These are phyloP conservation scores for Sitta carolinensis DNA, from an alignment of 2,797 vertebrate species.

Conservation along the genomic window DNA sequence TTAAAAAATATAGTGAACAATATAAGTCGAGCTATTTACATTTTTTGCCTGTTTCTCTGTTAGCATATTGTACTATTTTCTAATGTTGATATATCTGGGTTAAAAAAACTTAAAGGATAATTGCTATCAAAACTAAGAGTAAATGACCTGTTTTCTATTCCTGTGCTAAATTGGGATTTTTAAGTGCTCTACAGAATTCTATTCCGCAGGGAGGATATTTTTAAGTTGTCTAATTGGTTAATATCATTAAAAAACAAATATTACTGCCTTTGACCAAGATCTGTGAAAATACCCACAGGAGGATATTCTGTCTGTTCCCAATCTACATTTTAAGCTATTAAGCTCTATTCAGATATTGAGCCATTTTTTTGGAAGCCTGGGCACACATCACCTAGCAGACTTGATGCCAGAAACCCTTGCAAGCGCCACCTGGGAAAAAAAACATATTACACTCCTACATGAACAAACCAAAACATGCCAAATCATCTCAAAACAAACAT, in stretches of 20 bases:
- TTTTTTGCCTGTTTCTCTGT: background rate
- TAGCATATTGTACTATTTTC: background rate
- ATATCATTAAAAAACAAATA: background rate
- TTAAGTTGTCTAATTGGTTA: background rate
- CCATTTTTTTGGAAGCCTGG: background rate
- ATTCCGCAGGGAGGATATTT: background rate
- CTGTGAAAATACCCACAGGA: background rate
- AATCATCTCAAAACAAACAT: constrained; percentile 8
- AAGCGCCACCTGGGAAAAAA: background rate
- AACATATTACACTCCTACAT: background rate
- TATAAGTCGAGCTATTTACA: rapidly evolving
- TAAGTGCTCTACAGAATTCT: background rate
- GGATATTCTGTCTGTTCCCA: background rate
- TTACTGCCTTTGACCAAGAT: background rate
- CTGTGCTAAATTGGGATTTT: background rate
- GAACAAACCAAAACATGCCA: background rate
- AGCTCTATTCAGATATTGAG: background rate
- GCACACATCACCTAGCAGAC: background rate
- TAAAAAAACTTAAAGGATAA: background rate
- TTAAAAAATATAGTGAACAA: background rate
- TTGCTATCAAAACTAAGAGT: background rate
- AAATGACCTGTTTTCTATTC: background rate
- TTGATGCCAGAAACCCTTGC: background rate
- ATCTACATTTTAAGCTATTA: background rate
- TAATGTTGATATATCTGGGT: background rate